phyloP scores from a whole-genome alignment of 1,140 invertebrate species.

The Pogonomyrmex barbatus region DNA sequence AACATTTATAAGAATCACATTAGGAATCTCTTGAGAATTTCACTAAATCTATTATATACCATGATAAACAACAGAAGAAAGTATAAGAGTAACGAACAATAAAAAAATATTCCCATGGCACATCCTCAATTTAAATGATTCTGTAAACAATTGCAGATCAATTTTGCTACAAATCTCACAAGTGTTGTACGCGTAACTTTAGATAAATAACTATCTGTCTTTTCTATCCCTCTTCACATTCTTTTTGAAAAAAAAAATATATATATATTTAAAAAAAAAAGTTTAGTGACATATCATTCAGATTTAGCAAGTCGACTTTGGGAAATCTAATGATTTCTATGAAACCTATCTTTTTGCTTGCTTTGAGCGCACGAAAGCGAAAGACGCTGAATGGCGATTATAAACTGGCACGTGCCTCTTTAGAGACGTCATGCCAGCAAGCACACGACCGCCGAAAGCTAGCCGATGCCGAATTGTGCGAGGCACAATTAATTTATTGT shows the following conservation, averaged over 20 bases:
- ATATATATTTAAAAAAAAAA: not conserved
- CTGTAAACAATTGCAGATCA: not conserved
- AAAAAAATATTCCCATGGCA: not conserved
- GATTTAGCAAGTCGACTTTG: constrained; percentile 12
- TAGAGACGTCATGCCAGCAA: constrained; percentile 79
- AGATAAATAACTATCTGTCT: constrained; percentile 6
- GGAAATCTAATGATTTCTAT: constrained; percentile 54
- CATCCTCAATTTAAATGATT: not conserved
- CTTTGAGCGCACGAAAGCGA: constrained; percentile 48
- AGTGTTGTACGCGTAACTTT: not conserved
- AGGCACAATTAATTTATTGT: constrained; percentile 80
- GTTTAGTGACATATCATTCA: not conserved
- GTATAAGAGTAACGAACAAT: no score
- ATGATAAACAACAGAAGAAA: not conserved
- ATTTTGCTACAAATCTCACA: not conserved
- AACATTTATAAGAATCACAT: not conserved
- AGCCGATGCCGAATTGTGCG: constrained; percentile 72
- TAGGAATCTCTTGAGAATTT: not conserved
- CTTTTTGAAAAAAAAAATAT: not conserved
- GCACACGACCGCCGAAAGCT: constrained; percentile 81
- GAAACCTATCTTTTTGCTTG: constrained; percentile 72
- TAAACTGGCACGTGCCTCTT: constrained; percentile 81
- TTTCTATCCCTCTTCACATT: not conserved
- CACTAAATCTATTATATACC: not conserved
- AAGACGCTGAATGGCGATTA: constrained; percentile 70